Conservation (phyloP, 1,140 invertebrate species). For the Drosophila melanica region DNA sequence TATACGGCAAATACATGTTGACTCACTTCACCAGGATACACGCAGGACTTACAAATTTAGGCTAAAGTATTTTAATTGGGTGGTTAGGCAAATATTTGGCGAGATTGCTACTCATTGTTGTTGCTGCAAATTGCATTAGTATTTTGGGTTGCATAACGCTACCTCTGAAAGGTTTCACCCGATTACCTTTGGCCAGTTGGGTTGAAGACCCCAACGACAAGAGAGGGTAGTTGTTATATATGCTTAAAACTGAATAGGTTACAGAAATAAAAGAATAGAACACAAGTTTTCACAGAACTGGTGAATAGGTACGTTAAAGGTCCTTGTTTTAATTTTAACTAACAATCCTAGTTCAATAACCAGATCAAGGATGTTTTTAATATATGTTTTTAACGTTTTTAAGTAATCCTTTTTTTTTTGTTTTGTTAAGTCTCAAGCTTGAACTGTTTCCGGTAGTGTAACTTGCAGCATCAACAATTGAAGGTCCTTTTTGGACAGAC, state of each 20-base stretch:
- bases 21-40: conserved; percentile 6
- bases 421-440: no score
- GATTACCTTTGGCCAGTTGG: neutral
- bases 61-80: conserved; percentile 1
- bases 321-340: no score
- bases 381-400: no score
- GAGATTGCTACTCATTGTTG: neutral
- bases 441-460: no score
- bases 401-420: no score
- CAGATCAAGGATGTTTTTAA: no score
- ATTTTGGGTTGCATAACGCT: conserved; percentile 10
- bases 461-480: conserved; percentile 1
- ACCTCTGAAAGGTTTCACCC: conserved; percentile 17
- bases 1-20: conserved; percentile 81
- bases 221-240: neutral
- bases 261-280: no score
- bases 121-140: conserved; percentile 26
- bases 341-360: no score
- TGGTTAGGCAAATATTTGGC: neutral
- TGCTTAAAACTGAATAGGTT: no score
- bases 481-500: conserved; percentile 24
- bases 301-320: no score
- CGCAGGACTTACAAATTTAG: neutral
- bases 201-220: neutral
- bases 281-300: no score